These are phyloP conservation scores for Sebastes goodei DNA, from an alignment of 2,797 vertebrate species.

Conservation along the genomic window DNA sequence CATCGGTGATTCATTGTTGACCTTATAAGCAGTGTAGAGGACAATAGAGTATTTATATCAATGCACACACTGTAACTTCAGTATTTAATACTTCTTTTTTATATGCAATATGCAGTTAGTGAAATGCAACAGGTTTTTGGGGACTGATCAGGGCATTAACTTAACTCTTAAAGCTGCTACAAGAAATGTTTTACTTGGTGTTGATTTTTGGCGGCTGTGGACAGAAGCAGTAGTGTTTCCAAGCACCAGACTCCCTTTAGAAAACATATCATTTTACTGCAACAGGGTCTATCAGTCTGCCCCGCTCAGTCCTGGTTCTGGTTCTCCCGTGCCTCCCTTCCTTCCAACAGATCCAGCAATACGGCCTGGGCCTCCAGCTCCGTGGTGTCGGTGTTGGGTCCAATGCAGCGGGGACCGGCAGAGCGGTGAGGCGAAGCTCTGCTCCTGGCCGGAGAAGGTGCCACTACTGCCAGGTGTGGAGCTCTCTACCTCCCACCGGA, in stretches of 20 bases:
- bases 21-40: background rate
- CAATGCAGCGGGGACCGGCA: background rate
- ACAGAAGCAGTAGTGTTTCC: background rate
- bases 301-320: background rate
- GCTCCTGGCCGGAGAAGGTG: background rate
- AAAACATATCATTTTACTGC: background rate
- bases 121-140: background rate
- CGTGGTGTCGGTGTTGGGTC: background rate
- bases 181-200: background rate
- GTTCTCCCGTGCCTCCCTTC: background rate
- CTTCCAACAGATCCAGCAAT: background rate
- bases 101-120: background rate
- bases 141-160: background rate
- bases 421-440: background rate
- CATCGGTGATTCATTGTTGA: conserved; percentile 10
- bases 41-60: conserved; percentile 2
- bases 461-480: background rate
- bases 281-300: background rate
- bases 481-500: background rate
- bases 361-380: background rate
- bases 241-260: background rate
- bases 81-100: background rate
- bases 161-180: background rate
- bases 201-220: background rate
- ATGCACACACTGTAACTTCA: background rate